Percentiles rank a stretch among this genome's conserved stretches.
Evolutionary conservation across 2,888 invertebrate genomes (phyloP).

Genomic region (Argyresthia goedartella): DNA sequence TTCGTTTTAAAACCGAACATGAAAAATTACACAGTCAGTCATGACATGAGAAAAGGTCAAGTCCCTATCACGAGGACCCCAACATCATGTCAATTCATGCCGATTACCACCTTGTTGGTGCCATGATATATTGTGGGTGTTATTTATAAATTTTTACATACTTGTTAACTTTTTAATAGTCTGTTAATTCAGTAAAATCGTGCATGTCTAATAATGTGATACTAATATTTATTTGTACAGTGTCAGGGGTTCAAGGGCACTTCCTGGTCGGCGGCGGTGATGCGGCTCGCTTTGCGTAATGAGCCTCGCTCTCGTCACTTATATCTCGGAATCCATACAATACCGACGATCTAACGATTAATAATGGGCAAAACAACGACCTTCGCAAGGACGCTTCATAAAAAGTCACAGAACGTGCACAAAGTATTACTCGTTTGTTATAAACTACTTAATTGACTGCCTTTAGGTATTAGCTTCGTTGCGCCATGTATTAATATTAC

Average conservation of each 20-base stretch:
- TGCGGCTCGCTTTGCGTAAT: constrained; percentile 39
- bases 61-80: too few species aligned
- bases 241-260: constrained; percentile 59
- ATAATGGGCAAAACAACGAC: constrained; percentile 42
- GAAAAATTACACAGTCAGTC: too few species aligned
- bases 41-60: too few species aligned
- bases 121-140: not conserved
- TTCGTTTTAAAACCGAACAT: too few species aligned
- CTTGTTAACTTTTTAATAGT: constrained; percentile 7
- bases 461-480: too few species aligned
- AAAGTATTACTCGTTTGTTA: not conserved
- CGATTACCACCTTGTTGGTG: constrained; percentile 2
- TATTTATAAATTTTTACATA: constrained; percentile 2
- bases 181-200: constrained; percentile 28
- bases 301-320: constrained; percentile 8
- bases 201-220: constrained; percentile 52
- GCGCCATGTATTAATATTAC: too few species aligned
- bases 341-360: constrained; percentile 27
- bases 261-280: constrained; percentile 44
- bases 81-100: not conserved
- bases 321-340: too few species aligned
- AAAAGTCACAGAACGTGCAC: not conserved
- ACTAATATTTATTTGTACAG: constrained; percentile 52
- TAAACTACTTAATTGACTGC: not conserved
- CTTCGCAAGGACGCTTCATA: constrained; percentile 50